These are phyloP conservation scores for Psittacula derbiana DNA, from an alignment of 2,797 vertebrate genomes.

Conservation along the genomic window DNA sequence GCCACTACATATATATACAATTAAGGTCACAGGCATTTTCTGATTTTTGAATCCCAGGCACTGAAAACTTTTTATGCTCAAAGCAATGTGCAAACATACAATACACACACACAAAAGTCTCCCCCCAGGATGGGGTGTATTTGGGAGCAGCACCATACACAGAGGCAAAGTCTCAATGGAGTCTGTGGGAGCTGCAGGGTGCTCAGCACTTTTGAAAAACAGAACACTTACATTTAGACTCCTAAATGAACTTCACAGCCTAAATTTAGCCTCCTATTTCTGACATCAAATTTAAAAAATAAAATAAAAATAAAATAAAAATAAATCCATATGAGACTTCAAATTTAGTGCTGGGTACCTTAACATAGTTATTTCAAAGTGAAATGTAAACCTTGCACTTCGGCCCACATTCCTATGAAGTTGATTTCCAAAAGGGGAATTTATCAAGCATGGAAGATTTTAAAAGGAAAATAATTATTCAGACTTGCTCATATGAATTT, in stretches of 20 bases:
- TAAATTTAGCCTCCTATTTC: conserved; percentile 62
- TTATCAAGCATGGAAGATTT: not conserved
- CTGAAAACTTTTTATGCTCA: not conserved
- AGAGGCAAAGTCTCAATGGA: not conserved
- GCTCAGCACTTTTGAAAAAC: conserved; percentile 57
- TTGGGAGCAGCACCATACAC: conserved; percentile 37
- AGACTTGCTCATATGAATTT: not conserved
- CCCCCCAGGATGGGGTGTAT: not conserved
- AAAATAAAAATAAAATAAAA: not conserved
- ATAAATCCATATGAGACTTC: conserved; percentile 25
- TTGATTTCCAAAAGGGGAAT: conserved; percentile 39
- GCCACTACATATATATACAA: not conserved
- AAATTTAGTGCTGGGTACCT: conserved; percentile 56
- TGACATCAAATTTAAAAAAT: not conserved
- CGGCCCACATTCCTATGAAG: conserved; percentile 53
- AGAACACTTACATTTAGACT: conserved; percentile 52
- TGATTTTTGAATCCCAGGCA: not conserved
- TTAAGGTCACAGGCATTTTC: not conserved
- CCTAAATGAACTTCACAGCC: conserved; percentile 33
- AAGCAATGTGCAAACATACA: not conserved
- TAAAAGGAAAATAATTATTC: conserved; percentile 51
- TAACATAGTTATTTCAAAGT: not conserved
- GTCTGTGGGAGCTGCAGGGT: conserved; percentile 23
- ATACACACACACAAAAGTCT: not conserved
- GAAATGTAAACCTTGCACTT: conserved; percentile 61